These are phyloP conservation scores for Centropus bengalensis DNA, from an alignment of 2,113 vertebrate genomes.

Conservation along the genomic window DNA sequence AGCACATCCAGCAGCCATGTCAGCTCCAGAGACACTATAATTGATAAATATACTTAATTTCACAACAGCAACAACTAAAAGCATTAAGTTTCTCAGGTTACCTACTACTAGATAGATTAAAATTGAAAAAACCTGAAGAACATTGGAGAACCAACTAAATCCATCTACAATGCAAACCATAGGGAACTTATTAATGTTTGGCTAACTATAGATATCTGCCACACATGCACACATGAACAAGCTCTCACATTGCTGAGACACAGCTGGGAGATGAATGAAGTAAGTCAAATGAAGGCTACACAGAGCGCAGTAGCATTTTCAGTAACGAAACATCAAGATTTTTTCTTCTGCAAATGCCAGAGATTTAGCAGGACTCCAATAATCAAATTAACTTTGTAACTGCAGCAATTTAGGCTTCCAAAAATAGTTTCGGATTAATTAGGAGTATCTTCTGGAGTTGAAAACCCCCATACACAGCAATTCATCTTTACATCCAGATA, in stretches of 20 bases:
- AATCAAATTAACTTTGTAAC: background rate
- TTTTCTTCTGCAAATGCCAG: background rate
- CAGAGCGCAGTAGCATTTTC: background rate
- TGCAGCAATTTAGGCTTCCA: background rate
- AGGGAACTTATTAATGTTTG: too few relatives aligned
- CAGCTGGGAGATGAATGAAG: background rate
- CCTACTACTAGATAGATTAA: background rate
- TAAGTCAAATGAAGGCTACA: background rate
- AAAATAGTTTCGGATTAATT: background rate
- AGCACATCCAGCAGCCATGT: background rate
- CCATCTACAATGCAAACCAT: background rate
- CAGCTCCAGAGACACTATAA: background rate
- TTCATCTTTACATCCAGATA: background rate
- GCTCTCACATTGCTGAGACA: background rate
- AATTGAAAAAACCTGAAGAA: background rate
- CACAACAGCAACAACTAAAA: background rate
- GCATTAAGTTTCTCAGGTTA: background rate
- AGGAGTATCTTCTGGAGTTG: background rate
- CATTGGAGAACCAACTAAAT: background rate
- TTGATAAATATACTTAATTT: background rate
- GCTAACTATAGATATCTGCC: background rate
- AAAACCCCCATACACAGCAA: background rate
- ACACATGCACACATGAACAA: background rate
- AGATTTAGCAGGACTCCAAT: background rate
- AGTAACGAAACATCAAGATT: background rate